Percentiles rank a stretch among this genome's conserved stretches.
Conservation (phyloP, 2,888 invertebrate species). For the Drosophila greeni region DNA sequence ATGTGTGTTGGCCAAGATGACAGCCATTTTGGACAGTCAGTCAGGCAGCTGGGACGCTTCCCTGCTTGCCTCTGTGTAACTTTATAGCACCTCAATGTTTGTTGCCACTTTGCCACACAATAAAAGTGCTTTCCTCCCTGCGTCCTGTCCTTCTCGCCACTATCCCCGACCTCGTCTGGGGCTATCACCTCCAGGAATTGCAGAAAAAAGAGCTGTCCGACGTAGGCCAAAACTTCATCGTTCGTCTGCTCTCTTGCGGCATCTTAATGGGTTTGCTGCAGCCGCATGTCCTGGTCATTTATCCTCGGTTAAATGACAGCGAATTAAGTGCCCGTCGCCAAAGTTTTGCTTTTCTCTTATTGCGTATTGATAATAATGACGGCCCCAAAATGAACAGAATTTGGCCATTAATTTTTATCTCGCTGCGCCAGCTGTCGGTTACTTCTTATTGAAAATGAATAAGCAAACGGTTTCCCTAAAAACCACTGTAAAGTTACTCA, state of each 20-base stretch:
- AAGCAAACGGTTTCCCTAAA: slow-evolving; percentile 1
- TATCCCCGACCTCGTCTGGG: slow-evolving; percentile 20
- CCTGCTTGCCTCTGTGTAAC: slow-evolving; percentile 48
- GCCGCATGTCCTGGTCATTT: slow-evolving; percentile 60
- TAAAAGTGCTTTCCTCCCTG: slow-evolving; percentile 46
- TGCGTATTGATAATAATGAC: slow-evolving; percentile 67
- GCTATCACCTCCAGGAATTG: slow-evolving; percentile 34
- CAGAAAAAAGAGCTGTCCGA: slow-evolving; percentile 28
- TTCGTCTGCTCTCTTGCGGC: slow-evolving; percentile 17
- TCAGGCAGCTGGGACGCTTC: slow-evolving; percentile 28
- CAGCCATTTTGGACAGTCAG: slow-evolving; percentile 42
- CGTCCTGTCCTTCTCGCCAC: not conserved
- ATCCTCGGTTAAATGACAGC: slow-evolving; percentile 66
- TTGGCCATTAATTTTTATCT: slow-evolving; percentile 67
- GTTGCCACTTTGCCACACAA: slow-evolving; percentile 60
- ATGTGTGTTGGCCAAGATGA: slow-evolving; percentile 39
- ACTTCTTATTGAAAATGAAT: slow-evolving; percentile 27
- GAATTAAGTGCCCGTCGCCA: slow-evolving; percentile 59
- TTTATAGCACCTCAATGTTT: slow-evolving; percentile 63
- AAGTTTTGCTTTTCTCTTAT: slow-evolving; percentile 49
- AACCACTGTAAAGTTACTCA: not conserved
- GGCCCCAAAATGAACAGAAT: slow-evolving; percentile 35
- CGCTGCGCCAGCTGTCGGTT: slow-evolving; percentile 54
- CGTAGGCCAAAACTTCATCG: slow-evolving; percentile 29
- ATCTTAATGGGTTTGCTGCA: slow-evolving; percentile 39